A percentile compares a stretch with the other conserved stretches of the same genome.
These are phyloP conservation scores for Serrognathus titanus DNA, from an alignment of 2,888 invertebrate genomes.

Conservation along the genomic window DNA sequence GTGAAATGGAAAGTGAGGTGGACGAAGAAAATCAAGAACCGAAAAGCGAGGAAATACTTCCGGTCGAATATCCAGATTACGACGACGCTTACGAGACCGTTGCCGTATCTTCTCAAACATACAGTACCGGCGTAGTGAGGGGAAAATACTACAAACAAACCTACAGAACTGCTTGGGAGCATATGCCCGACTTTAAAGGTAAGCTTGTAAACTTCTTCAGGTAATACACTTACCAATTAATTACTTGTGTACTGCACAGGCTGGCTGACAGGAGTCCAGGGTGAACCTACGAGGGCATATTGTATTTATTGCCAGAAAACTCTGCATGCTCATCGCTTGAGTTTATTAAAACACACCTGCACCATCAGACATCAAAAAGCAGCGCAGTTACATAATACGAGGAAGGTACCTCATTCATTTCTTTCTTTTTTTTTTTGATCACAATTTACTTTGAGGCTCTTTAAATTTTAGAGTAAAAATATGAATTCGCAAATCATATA, in stretches of 20 bases:
- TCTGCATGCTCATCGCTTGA: constrained; percentile 58
- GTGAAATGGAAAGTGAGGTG: constrained; percentile 29
- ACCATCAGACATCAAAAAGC: constrained; percentile 58
- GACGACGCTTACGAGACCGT: constrained; percentile 31
- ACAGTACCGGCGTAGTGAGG: constrained; percentile 27
- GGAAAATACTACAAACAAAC: constrained; percentile 55
- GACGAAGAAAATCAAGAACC: constrained; percentile 26
- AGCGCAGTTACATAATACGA: constrained; percentile 40
- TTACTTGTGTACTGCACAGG: constrained; percentile 33
- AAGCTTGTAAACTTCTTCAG: constrained; percentile 17
- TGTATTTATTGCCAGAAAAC: constrained; percentile 57
- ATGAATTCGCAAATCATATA: constrained; percentile 17
- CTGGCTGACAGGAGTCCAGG: constrained; percentile 55
- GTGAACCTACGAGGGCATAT: constrained; percentile 55
- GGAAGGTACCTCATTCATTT: constrained; percentile 30
- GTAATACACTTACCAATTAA: background rate
- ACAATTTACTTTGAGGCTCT: background rate
- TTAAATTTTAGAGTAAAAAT: background rate
- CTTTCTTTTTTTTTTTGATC: background rate
- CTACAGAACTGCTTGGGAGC: constrained; percentile 58
- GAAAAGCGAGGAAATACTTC: constrained; percentile 19
- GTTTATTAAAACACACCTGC: constrained; percentile 58
- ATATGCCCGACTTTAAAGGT: constrained; percentile 60
- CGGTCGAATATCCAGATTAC: constrained; percentile 17
- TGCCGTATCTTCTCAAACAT: constrained; percentile 25